Percentiles rank a stretch among this genome's conserved stretches.
These are phyloP conservation scores for Entosphenus tridentatus DNA, from an alignment of 2,113 vertebrate species.

Conservation along the genomic window DNA sequence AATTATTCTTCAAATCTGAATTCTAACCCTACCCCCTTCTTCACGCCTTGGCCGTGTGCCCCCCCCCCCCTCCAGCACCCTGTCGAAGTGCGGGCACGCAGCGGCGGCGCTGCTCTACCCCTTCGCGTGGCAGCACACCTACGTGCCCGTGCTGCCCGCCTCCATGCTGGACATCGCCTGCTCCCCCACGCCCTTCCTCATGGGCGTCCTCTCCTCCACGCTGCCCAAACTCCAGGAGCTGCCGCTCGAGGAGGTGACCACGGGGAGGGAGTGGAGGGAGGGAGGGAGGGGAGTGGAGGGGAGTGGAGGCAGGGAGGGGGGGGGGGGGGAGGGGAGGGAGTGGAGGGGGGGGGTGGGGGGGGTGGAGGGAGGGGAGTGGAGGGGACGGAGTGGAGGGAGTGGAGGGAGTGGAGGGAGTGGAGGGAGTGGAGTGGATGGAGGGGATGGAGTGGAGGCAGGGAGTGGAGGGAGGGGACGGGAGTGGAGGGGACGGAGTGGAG, in stretches of 20 bases:
- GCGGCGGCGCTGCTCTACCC: constrained; percentile 71
- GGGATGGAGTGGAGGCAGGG: neutral
- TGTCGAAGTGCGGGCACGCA: constrained; percentile 71
- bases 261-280: neutral
- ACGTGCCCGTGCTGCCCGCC: constrained; percentile 64
- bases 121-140: constrained; percentile 97
- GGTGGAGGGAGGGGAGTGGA: neutral
- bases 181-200: constrained; percentile 82
- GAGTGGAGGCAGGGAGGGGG: neutral
- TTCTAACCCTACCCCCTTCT: too few species aligned
- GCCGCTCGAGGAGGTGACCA: constrained; percentile 72
- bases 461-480: neutral
- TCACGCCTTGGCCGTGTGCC: too few species aligned
- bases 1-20: too few species aligned
- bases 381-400: too few species aligned
- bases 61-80: constrained; percentile 26
- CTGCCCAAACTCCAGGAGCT: constrained; percentile 61
- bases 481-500: neutral
- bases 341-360: neutral
- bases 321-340: neutral
- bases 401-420: too few species aligned
- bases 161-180: constrained; percentile 93
- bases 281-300: neutral
- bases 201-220: constrained; percentile 62
- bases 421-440: too few species aligned